A percentile compares a stretch with the other conserved stretches of the same genome.
phyloP scores from a whole-genome alignment of 2,113 vertebrate species.

The Tyto alba region DNA sequence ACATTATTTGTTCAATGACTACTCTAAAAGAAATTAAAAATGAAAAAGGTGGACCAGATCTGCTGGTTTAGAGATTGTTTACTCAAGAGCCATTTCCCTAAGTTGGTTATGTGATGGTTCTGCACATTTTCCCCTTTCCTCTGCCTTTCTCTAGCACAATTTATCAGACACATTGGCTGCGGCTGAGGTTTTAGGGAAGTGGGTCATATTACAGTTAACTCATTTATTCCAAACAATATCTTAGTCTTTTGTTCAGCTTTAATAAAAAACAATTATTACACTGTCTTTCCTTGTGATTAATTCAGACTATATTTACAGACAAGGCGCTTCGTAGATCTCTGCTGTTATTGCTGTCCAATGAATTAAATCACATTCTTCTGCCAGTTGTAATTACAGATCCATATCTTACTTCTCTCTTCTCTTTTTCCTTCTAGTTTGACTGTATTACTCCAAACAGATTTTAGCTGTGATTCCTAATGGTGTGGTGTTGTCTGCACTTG shows the following conservation, averaged over 20 bases:
- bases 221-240: conserved; percentile 19
- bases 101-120: background rate
- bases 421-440: background rate
- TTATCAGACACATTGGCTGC: background rate
- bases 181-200: background rate
- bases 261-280: conserved; percentile 36
- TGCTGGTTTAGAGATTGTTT: background rate
- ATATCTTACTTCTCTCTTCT: background rate
- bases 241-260: conserved; percentile 11
- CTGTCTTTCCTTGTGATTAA: conserved; percentile 15
- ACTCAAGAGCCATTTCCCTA: background rate
- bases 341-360: background rate
- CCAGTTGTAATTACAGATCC: conserved; percentile 40
- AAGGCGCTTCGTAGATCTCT: background rate
- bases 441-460: background rate
- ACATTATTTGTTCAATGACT: background rate
- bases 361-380: background rate
- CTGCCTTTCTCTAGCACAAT: background rate
- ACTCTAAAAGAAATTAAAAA: background rate
- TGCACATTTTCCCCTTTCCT: background rate
- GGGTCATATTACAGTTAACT: background rate
- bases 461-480: background rate
- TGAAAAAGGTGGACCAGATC: background rate
- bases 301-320: conserved; percentile 26
- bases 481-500: background rate